Conservation (phyloP, 2,888 invertebrate genomes). For the Sicus ferrugineus region DNA sequence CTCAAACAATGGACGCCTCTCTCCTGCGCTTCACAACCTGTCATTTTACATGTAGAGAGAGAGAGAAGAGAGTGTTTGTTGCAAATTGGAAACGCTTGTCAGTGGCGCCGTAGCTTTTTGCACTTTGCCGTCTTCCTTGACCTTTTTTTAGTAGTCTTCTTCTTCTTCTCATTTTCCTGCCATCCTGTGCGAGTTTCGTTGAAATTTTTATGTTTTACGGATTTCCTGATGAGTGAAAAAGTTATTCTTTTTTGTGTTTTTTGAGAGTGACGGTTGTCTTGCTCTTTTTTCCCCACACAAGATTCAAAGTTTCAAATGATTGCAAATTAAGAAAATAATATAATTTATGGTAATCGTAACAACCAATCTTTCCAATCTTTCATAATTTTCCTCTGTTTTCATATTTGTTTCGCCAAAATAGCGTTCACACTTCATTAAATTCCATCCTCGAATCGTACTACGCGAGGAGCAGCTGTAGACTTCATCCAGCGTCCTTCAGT, state of each 20-base stretch:
- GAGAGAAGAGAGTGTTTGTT: slow-evolving; percentile 17
- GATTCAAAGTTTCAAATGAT: too few species aligned
- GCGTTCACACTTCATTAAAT: too few species aligned
- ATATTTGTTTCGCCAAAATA: too few species aligned
- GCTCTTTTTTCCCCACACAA: too few species aligned
- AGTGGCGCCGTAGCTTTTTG: slow-evolving; percentile 23
- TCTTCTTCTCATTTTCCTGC: neutral
- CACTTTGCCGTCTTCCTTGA: slow-evolving; percentile 17
- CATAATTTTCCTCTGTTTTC: too few species aligned
- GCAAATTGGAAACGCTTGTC: slow-evolving; percentile 29
- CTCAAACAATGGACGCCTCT: neutral
- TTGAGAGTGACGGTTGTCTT: neutral
- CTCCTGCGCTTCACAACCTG: neutral
- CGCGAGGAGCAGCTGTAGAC: too few species aligned
- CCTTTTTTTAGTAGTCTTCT: slow-evolving; percentile 10
- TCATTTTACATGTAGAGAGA: neutral
- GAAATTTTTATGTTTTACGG: neutral
- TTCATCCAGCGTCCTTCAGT: too few species aligned
- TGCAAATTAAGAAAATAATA: too few species aligned
- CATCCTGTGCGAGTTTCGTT: neutral
- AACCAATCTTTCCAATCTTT: too few species aligned
- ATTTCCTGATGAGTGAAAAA: too few species aligned
- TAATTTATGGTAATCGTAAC: too few species aligned
- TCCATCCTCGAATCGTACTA: too few species aligned
- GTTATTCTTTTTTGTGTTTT: neutral